Conservation (phyloP, 2,113 vertebrate genomes). For the Heptranchias perlo region DNA sequence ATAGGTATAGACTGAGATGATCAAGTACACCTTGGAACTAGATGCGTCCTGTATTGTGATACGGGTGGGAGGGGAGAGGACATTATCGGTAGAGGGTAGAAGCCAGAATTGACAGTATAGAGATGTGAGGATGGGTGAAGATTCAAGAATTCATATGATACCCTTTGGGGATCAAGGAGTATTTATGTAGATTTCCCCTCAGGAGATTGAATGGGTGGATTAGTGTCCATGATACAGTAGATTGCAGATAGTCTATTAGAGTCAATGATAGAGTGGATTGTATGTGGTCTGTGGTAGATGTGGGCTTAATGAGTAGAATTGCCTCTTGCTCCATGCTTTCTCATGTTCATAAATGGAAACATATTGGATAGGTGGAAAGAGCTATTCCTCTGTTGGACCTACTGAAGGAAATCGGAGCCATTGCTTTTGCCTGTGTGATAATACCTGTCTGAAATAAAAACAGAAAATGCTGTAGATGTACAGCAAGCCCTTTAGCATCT, state of each 20-base stretch:
- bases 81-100: background rate
- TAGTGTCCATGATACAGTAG: background rate
- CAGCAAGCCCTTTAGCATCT: background rate
- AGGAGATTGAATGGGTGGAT: background rate
- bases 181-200: background rate
- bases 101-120: background rate
- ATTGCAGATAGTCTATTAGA: background rate
- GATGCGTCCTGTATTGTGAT: background rate
- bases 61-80: background rate
- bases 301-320: background rate
- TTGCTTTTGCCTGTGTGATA: too few relatives aligned
- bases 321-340: too few relatives aligned
- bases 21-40: background rate
- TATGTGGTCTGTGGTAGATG: background rate
- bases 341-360: too few relatives aligned
- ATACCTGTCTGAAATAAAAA: too few relatives aligned
- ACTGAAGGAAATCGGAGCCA: too few relatives aligned
- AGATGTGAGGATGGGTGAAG: background rate
- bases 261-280: background rate
- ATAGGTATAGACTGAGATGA: background rate
- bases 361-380: too few relatives aligned
- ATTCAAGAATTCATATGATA: background rate
- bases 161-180: background rate
- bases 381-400: too few relatives aligned
- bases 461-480: too few relatives aligned